phyloP scores from a whole-genome alignment of 2,113 vertebrate species.

The Leuciscus idus region DNA sequence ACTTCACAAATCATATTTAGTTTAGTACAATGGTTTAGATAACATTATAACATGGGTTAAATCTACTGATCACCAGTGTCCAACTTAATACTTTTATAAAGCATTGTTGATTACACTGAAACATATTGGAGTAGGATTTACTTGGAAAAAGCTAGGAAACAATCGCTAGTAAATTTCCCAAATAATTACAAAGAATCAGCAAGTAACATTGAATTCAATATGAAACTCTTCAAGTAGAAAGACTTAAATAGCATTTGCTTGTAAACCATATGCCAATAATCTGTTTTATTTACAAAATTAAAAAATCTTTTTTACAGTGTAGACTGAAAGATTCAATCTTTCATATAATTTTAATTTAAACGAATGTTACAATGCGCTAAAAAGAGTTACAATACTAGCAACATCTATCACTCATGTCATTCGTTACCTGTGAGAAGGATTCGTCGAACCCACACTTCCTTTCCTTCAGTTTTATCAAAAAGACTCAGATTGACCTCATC shows the following conservation, averaged over 20 bases:
- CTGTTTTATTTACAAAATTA: no score
- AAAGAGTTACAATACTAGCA: not conserved
- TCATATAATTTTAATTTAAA: no score
- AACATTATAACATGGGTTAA: not conserved
- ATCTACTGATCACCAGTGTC: not conserved
- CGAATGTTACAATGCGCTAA: no score
- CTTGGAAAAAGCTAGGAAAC: no score
- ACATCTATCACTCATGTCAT: not conserved
- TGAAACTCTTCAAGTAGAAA: no score
- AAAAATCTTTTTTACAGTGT: no score
- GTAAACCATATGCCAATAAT: no score
- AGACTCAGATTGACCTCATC: not conserved
- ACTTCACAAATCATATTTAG: no score
- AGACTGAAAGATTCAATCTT: not conserved
- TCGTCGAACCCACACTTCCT: constrained; percentile 29
- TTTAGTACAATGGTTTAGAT: no score
- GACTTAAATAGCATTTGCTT: no score
- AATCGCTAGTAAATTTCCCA: no score
- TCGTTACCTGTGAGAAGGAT: constrained; percentile 24
- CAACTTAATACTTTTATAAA: not conserved
- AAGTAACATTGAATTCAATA: not conserved
- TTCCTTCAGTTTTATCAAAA: not conserved
- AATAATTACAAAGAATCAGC: no score
- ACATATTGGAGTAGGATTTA: not conserved
- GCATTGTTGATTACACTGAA: not conserved